Conservation (phyloP, 2,113 vertebrate species). For the Hylia prasina region DNA sequence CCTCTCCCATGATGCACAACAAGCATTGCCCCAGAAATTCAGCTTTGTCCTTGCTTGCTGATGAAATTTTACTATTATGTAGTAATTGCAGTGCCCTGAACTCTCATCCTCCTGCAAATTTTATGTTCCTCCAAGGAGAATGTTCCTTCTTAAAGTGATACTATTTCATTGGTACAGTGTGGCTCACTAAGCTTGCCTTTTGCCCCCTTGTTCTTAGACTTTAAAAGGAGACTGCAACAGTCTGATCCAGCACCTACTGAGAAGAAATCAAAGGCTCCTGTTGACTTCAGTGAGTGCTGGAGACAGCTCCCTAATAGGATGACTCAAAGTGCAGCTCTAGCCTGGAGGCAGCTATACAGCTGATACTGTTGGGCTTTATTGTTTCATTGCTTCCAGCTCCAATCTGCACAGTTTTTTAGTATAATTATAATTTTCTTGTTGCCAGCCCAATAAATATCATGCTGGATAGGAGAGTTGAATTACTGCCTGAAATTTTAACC, state of each 20-base stretch:
- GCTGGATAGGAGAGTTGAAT: not conserved
- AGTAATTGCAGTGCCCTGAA: constrained; percentile 4
- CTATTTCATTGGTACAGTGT: not conserved
- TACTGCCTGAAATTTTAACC: constrained; percentile 1
- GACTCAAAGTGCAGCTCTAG: not conserved
- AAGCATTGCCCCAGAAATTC: not conserved
- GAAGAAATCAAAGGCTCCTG: constrained; percentile 49
- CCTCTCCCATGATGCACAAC: not conserved
- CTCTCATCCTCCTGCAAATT: not conserved
- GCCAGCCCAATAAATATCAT: constrained; percentile 1
- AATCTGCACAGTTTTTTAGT: not conserved
- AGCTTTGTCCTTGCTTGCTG: not conserved
- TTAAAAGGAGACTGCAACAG: not conserved
- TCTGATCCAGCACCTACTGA: constrained; percentile 15
- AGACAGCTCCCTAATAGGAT: constrained; percentile 17
- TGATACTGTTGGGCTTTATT: constrained; percentile 4
- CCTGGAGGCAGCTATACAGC: constrained; percentile 35
- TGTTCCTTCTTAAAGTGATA: not conserved
- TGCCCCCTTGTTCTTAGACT: constrained; percentile 4
- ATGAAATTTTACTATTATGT: constrained; percentile 7
- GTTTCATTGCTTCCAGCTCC: constrained; percentile 13
- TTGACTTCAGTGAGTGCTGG: constrained; percentile 33
- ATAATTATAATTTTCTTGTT: constrained; percentile 45
- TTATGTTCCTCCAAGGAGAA: not conserved
- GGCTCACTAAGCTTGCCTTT: constrained; percentile 10